Conservation (phyloP, 2,888 invertebrate genomes). For the Lacanobia wlatinum region DNA sequence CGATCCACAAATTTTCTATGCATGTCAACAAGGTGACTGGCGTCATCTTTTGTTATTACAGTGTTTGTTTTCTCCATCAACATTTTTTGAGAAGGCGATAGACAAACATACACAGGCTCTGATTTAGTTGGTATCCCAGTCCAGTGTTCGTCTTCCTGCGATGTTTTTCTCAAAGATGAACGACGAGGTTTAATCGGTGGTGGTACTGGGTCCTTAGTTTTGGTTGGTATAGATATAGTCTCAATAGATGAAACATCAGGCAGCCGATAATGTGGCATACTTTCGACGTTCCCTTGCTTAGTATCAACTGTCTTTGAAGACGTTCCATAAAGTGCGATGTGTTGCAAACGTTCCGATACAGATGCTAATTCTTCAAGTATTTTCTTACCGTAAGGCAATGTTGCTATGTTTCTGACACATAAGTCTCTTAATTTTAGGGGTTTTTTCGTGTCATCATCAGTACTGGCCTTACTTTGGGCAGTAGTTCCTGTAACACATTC, state of each 20-base stretch:
- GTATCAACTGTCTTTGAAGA: slow-evolving; percentile 53
- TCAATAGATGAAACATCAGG: slow-evolving; percentile 87
- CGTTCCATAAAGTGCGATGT: slow-evolving; percentile 75
- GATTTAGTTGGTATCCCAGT: slow-evolving; percentile 91
- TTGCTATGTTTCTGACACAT: slow-evolving; percentile 92
- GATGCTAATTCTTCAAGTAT: slow-evolving; percentile 93
- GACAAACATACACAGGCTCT: slow-evolving; percentile 92
- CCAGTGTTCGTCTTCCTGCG: slow-evolving; percentile 88
- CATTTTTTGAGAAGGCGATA: slow-evolving; percentile 94
- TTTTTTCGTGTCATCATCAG: slow-evolving; percentile 61
- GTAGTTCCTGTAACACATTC: slow-evolving; percentile 82
- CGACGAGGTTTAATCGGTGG: slow-evolving; percentile 86
- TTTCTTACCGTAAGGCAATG: slow-evolving; percentile 93
- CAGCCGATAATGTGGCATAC: slow-evolving; percentile 86
- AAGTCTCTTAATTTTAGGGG: slow-evolving; percentile 91
- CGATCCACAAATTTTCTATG: slow-evolving; percentile 93
- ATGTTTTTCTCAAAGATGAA: slow-evolving; percentile 81
- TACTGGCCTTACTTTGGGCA: slow-evolving; percentile 63
- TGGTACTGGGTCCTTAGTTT: slow-evolving; percentile 73
- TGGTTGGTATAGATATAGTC: slow-evolving; percentile 79
- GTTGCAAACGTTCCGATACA: slow-evolving; percentile 90
- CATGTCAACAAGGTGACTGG: slow-evolving; percentile 92
- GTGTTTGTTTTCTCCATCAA: slow-evolving; percentile 90
- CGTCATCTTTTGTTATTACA: slow-evolving; percentile 87
- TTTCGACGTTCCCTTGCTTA: slow-evolving; percentile 58